phyloP scores from a whole-genome alignment of 1,140 invertebrate genomes.

The Caenorhabditis tropicalis region DNA sequence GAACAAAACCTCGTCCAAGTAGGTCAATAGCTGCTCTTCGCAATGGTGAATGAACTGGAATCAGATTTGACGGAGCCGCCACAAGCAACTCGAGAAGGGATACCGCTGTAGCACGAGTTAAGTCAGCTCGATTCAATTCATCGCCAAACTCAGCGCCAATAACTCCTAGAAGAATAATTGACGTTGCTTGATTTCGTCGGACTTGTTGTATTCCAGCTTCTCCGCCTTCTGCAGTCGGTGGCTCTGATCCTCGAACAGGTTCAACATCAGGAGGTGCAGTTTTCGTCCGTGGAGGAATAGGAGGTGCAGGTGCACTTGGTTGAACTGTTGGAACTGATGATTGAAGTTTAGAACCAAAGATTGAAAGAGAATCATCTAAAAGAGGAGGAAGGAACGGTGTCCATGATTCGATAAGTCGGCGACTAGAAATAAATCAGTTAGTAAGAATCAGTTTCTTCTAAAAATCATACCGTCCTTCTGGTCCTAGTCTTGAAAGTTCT shows the following conservation, averaged over 20 bases:
- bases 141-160: slow-evolving; percentile 97
- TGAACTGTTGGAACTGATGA: slow-evolving; percentile 42
- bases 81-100: slow-evolving; percentile 92
- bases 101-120: slow-evolving; percentile 74
- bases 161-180: slow-evolving; percentile 92
- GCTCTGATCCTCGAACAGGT: slow-evolving; percentile 52
- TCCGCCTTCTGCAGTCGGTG: slow-evolving; percentile 74
- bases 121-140: slow-evolving; percentile 75
- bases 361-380: slow-evolving; percentile 69
- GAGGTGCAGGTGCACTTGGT: slow-evolving; percentile 58
- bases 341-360: slow-evolving; percentile 58
- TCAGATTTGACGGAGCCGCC: slow-evolving; percentile 81
- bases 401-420: slow-evolving; percentile 93
- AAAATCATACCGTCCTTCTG: slow-evolving; percentile 75
- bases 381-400: slow-evolving; percentile 85
- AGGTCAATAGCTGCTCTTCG: slow-evolving; percentile 94
- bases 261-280: slow-evolving; percentile 21
- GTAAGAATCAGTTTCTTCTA: slow-evolving; percentile 74
- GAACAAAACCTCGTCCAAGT: slow-evolving; percentile 88
- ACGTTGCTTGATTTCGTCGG: slow-evolving; percentile 92
- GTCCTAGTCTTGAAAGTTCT: slow-evolving; percentile 87
- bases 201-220: slow-evolving; percentile 76
- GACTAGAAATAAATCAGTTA: slow-evolving; percentile 56
- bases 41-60: slow-evolving; percentile 87
- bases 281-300: slow-evolving; percentile 61